Percentiles rank a stretch among this genome's conserved stretches.
Conservation (phyloP, 1,140 invertebrate genomes). For the Protaetia brevitarsis region DNA sequence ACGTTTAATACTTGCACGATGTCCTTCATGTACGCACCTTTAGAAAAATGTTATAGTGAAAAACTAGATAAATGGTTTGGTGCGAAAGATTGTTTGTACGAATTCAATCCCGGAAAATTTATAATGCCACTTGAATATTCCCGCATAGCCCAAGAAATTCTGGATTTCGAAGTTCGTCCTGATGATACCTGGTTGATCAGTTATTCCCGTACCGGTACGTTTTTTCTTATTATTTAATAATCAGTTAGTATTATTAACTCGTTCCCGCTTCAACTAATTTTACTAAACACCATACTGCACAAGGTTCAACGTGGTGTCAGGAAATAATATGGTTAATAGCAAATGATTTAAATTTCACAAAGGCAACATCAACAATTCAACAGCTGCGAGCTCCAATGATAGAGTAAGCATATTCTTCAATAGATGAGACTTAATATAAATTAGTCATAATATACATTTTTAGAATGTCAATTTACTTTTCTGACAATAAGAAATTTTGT, state of each 20-base stretch:
- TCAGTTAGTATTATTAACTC: too few relatives aligned
- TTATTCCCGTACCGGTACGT: conserved; percentile 69
- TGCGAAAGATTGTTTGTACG: background rate
- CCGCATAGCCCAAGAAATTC: conserved; percentile 56
- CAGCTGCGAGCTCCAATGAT: conserved; percentile 47
- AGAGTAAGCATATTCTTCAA: conserved; percentile 38
- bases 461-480: background rate
- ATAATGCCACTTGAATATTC: background rate
- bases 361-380: conserved; percentile 62
- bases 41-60: background rate
- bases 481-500: background rate
- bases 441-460: background rate
- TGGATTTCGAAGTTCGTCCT: conserved; percentile 60
- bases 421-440: background rate
- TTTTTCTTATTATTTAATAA: too few relatives aligned
- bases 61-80: conserved; percentile 16
- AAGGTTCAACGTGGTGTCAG: conserved; percentile 85
- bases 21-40: background rate
- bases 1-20: background rate
- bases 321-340: conserved; percentile 85
- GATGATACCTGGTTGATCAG: conserved; percentile 77
- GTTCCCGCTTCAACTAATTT: too few relatives aligned
- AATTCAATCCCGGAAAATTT: conserved; percentile 21
- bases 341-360: conserved; percentile 73
- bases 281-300: too few relatives aligned